Percentiles rank a stretch among this genome's conserved stretches.
Conservation (phyloP, 92 coral and sea anemone genomes). For the Siderastrea radians region DNA sequence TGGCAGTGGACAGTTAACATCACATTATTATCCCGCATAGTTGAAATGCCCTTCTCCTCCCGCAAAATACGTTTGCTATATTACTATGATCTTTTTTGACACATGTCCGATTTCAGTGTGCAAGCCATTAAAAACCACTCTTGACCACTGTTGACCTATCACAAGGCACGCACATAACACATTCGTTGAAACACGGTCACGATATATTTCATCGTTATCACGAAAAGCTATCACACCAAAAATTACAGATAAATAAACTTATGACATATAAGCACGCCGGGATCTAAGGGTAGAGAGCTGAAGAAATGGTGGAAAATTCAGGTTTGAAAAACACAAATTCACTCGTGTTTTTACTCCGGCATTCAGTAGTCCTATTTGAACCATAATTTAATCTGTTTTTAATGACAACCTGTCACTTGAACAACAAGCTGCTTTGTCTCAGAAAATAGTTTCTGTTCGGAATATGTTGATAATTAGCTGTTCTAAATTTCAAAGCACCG, state of each 20-base stretch:
- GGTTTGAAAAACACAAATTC: not conserved
- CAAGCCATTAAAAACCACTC: too few relatives aligned
- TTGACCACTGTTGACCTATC: not conserved
- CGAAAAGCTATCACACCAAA: not conserved
- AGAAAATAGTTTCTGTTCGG: not conserved
- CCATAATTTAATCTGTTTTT: not conserved
- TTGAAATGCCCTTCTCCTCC: too few relatives aligned
- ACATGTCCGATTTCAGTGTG: not conserved
- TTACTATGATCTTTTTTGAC: too few relatives aligned
- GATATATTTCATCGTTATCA: not conserved
- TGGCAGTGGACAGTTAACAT: too few relatives aligned
- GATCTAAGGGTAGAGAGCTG: not conserved
- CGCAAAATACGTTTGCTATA: too few relatives aligned
- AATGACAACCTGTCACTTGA: not conserved
- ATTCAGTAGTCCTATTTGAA: too few relatives aligned
- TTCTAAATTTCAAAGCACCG: not conserved
- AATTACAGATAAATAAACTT: not conserved
- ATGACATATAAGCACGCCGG: not conserved
- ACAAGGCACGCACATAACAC: not conserved
- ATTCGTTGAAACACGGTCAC: not conserved
- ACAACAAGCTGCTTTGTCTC: slow-evolving; percentile 4
- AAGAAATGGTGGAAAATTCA: not conserved
- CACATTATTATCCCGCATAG: too few relatives aligned
- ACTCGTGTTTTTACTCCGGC: not conserved
- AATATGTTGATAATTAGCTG: not conserved